Conservation (phyloP, 2,888 invertebrate genomes). For the Aproaerema taeniolella region DNA sequence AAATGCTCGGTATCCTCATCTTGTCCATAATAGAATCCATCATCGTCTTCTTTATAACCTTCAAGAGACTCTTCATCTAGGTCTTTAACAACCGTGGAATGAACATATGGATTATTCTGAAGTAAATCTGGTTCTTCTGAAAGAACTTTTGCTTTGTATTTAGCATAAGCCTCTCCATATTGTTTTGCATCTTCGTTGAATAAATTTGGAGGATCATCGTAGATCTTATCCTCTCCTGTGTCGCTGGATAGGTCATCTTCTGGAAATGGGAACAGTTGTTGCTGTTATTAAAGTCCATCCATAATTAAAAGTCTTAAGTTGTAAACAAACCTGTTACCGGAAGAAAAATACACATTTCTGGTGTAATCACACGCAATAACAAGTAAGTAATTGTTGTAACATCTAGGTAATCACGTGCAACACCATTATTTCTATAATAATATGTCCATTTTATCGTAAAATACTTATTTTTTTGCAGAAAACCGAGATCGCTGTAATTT, state of each 20-base stretch:
- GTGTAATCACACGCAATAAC: too few relatives aligned
- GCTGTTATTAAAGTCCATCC: too few relatives aligned
- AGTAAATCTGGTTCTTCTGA: constrained; percentile 34
- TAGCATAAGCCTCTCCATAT: constrained; percentile 82
- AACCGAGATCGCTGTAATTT: too few relatives aligned
- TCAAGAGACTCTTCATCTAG: constrained; percentile 39
- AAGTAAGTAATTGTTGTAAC: too few relatives aligned
- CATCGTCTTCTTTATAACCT: constrained; percentile 56
- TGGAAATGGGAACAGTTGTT: too few relatives aligned
- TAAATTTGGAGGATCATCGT: constrained; percentile 46
- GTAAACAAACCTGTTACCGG: too few relatives aligned
- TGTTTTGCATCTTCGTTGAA: constrained; percentile 73
- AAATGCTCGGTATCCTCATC: constrained; percentile 56
- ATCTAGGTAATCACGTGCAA: too few relatives aligned
- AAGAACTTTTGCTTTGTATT: constrained; percentile 77
- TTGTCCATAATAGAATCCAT: constrained; percentile 65
- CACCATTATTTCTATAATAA: too few relatives aligned
- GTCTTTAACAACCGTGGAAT: constrained; percentile 34
- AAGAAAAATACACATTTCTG: too few relatives aligned
- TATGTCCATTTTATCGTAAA: too few relatives aligned
- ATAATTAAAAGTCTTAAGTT: too few relatives aligned
- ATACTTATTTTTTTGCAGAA: too few relatives aligned
- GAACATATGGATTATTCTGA: constrained; percentile 37
- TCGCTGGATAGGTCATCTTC: constrained; percentile 69
- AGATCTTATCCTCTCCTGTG: constrained; percentile 60